phyloP scores from a whole-genome alignment of 2,113 vertebrate genomes.

The Columba janthina region DNA sequence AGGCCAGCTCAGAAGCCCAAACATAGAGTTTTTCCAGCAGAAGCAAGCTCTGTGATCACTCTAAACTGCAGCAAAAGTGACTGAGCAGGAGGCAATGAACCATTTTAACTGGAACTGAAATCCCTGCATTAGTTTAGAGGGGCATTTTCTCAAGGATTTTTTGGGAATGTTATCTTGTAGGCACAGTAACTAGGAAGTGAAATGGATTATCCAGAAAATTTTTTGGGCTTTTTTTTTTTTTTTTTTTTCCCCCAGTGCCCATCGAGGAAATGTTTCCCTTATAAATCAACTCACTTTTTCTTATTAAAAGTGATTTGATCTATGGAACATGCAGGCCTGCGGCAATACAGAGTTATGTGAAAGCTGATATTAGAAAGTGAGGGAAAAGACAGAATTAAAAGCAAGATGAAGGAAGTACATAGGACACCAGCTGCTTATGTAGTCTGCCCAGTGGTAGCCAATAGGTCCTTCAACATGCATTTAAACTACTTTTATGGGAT shows the following conservation, averaged over 20 bases:
- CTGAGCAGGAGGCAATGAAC: neutral
- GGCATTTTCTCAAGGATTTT: slow-evolving; percentile 39
- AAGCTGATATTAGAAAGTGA: slow-evolving; percentile 64
- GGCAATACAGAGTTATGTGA: slow-evolving; percentile 46
- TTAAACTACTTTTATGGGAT: slow-evolving; percentile 18
- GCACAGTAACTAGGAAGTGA: slow-evolving; percentile 56
- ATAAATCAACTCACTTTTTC: slow-evolving; percentile 46
- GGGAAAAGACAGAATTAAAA: slow-evolving; percentile 44
- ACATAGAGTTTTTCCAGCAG: neutral
- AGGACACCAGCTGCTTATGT: slow-evolving; percentile 48
- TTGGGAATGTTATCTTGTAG: slow-evolving; percentile 26
- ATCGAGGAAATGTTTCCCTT: slow-evolving; percentile 50
- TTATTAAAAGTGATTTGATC: slow-evolving; percentile 52
- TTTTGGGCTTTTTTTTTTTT: neutral
- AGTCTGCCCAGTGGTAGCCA: neutral
- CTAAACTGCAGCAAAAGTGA: neutral
- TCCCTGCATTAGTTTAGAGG: slow-evolving; percentile 21
- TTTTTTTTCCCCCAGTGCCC: neutral
- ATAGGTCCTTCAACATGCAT: neutral
- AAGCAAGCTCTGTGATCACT: neutral
- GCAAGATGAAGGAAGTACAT: slow-evolving; percentile 53
- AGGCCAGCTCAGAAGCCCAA: neutral
- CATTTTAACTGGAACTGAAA: slow-evolving; percentile 47
- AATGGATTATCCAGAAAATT: slow-evolving; percentile 58
- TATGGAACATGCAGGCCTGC: slow-evolving; percentile 26